Base-by-base conservation (phyloP, 2,113 vertebrate species). In the Catharus fuscescens region DNA sequence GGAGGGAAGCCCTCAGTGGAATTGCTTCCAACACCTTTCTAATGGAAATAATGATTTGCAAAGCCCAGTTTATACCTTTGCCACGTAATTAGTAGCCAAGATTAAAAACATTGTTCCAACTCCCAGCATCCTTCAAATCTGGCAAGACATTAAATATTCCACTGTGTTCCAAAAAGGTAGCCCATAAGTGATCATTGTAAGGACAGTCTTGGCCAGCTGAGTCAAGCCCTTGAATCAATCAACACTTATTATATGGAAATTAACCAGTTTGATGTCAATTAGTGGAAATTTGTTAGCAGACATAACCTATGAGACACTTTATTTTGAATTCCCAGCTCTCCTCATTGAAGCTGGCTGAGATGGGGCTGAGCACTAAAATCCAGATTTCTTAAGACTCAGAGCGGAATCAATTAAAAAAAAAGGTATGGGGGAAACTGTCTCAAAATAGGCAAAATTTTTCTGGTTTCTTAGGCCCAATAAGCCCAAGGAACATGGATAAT, bases 11-110 rank as follows among this genome's bases (percentile, higher is more conserved):
- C 96, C 97, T 97, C 96, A 95, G 95, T 95, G 97, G 97, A 94
- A 95, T 97, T 98, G 98, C 98, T 98, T 98, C 99, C 98, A 98
- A 98, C 98, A 98, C 98, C 98, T 98, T 98, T 97, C 97, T 98
- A 97, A 98, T 99, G 98, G 98, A 99, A 99, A 99, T 98, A 98
- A 98, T 98, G 98, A 99, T 99, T 99, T 99, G 98, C 98, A 98
- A 97, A 98, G 97, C 96, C 95, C 80, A 95, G 95, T 98, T 98
- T 98, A 98, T 98, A 96, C 97, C 95, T 96, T 95, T 95, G 96
- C 97, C 96, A 96, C 94, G 17, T 98, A 98, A 98, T 98, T 98
- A 98, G 98, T 97, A 97, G 97, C 96, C 96, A 96, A 97, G 98
- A 98, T 98, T 98, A 98, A 98, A 97, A 98, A 98, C 71, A 92